Percentiles rank a stretch among this genome's conserved stretches.
phyloP scores from a whole-genome alignment of 1,140 invertebrate species.

The Dendroctonus valens region DNA sequence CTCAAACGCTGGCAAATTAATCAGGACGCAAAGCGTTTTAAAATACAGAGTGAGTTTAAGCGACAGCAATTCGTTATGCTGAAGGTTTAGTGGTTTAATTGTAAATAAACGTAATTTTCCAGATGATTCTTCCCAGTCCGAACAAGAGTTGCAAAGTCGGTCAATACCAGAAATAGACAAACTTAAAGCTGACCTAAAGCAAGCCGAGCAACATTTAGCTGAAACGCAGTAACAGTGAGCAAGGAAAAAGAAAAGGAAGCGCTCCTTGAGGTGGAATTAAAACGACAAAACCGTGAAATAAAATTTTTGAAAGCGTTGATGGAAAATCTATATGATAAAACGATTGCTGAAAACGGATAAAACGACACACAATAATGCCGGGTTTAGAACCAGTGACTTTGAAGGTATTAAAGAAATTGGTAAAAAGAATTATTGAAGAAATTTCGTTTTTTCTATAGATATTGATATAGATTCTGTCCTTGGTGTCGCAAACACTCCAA shows the following conservation, averaged over 20 bases:
- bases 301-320: constrained; percentile 30
- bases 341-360: neutral
- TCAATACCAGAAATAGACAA: constrained; percentile 10
- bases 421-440: neutral
- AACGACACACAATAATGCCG: neutral
- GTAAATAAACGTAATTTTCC: neutral
- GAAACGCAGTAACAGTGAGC: constrained; percentile 25
- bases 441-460: neutral
- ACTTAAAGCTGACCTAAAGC: constrained; percentile 23
- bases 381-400: constrained; percentile 2
- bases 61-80: neutral
- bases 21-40: neutral
- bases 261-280: constrained; percentile 36
- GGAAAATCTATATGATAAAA: constrained; percentile 17
- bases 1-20: constrained; percentile 1
- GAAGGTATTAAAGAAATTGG: neutral
- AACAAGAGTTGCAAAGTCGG: neutral
- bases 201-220: constrained; percentile 27
- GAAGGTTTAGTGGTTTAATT: neutral
- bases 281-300: constrained; percentile 32
- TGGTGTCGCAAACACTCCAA: neutral
- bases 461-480: constrained; percentile 1
- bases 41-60: neutral
- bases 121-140: neutral
- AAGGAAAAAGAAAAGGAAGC: constrained; percentile 35